Base-by-base conservation (phyloP, 2,888 invertebrate species). In the Hydroisotoma schaefferi region DNA sequence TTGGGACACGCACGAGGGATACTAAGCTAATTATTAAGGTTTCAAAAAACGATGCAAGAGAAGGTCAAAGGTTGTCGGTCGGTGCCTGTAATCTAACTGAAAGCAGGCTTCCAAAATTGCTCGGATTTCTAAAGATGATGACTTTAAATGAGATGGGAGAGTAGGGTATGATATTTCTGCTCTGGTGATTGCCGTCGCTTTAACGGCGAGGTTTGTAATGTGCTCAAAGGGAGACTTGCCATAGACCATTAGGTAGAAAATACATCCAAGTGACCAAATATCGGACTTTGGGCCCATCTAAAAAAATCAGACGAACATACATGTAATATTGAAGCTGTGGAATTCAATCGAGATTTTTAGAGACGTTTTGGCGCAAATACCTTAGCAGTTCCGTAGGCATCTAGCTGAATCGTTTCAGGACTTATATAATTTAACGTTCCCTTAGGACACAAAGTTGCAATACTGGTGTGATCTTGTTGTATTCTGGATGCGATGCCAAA, bases 191-290 rank as follows among this genome's bases (percentile, higher is more conserved):
- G 88, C 88, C 70, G 81, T 82, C 55, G 90, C 80, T 78, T 93
- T 93, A 38, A 83, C 83, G 76, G 85, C 82, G 64, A 84, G 82
- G 69, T 85, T 81, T 38, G 81, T 80, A 68, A 93, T 84, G 76
- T 92, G 87, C 40, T 89, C 87, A 78, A 95, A 98, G 0, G 98
- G 98, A 1, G 94, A 92, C 73, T 83, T 83, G 0, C 90, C 88
- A 77, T 94, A 97, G 40, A 94, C 84, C 78, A 98, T 81, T 76
- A 90, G 85, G 80, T 95, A 98, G 64, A 98, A 81, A 74, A 98
- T 98, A 76, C 95, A 97, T 23, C 98, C 98, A 69, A 98, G 80
- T 0, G 95, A 94, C 98, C 98, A 98, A 54, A 98, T 92, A 78
- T 98, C 97, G 44, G 94, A 90, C 75, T 90, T 93, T 69, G 85